phyloP scores from a whole-genome alignment of 2,888 invertebrate genomes.

The Bursaphelenchus okinawaensis region DNA sequence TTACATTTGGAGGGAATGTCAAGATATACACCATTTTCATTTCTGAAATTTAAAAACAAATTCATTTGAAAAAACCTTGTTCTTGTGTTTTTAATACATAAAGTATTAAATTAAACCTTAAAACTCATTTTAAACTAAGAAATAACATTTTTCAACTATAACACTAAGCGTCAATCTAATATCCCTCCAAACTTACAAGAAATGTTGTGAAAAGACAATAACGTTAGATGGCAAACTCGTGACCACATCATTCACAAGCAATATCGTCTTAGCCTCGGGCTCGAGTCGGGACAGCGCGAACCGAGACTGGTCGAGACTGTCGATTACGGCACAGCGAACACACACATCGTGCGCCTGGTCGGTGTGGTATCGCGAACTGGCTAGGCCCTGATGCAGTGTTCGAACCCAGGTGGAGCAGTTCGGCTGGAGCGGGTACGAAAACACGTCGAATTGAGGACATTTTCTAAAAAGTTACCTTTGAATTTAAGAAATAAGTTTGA shows the following conservation, averaged over 20 bases:
- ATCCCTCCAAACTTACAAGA: neutral
- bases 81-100: too few species aligned
- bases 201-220: neutral
- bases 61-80: neutral
- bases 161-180: too few species aligned
- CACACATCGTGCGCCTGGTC: constrained; percentile 21
- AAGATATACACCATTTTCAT: neutral
- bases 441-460: constrained; percentile 12
- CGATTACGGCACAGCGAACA: constrained; percentile 25
- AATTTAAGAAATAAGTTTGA: too few species aligned
- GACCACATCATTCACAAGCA: neutral
- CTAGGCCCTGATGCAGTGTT: constrained; percentile 1
- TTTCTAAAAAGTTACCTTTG: neutral
- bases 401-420: neutral
- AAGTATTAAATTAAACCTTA: too few species aligned
- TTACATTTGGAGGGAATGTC: neutral
- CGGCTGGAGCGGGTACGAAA: neutral
- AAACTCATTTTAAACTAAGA: too few species aligned
- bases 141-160: too few species aligned
- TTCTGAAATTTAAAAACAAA: neutral
- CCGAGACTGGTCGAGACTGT: constrained; percentile 1
- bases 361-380: constrained; percentile 1
- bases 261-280: constrained; percentile 2
- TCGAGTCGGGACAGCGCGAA: neutral
- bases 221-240: neutral